Conservation (phyloP, 2,113 vertebrate species). For the Cephalopholis sonnerati region DNA sequence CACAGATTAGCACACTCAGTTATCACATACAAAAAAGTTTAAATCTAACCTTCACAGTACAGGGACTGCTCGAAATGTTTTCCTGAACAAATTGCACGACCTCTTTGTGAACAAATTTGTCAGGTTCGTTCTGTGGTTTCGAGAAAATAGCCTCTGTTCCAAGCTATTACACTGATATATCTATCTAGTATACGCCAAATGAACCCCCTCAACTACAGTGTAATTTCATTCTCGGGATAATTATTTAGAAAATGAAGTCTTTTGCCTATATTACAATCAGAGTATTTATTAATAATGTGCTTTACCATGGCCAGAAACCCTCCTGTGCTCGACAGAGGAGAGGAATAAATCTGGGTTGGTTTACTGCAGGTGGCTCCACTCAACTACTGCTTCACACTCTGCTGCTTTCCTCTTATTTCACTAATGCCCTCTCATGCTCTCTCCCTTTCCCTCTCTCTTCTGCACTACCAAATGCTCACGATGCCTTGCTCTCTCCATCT, state of each 20-base stretch:
- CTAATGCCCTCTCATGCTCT: conserved; percentile 56
- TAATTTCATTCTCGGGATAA: background rate
- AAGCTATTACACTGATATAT: background rate
- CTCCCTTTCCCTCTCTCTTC: conserved; percentile 3
- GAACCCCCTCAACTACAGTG: background rate
- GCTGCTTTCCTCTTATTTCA: conserved; percentile 58
- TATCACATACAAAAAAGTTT: background rate
- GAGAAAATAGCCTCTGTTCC: background rate
- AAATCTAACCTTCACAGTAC: background rate
- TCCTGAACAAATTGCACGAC: background rate
- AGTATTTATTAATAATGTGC: conserved; percentile 26
- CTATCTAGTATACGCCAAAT: background rate
- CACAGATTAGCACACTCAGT: background rate
- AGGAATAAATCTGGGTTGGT: conserved; percentile 61
- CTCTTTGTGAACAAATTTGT: background rate
- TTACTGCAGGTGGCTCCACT: conserved; percentile 76
- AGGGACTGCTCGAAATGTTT: too few relatives aligned
- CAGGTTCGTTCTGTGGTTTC: background rate
- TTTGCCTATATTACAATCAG: background rate
- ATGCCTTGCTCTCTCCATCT: conserved; percentile 16
- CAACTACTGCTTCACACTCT: conserved; percentile 67
- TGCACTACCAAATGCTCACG: background rate
- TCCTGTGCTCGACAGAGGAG: conserved; percentile 38
- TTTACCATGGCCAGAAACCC: background rate
- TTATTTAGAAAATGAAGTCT: background rate